phyloP scores from a whole-genome alignment of 2,888 invertebrate genomes.

The Entomobrya proxima region DNA sequence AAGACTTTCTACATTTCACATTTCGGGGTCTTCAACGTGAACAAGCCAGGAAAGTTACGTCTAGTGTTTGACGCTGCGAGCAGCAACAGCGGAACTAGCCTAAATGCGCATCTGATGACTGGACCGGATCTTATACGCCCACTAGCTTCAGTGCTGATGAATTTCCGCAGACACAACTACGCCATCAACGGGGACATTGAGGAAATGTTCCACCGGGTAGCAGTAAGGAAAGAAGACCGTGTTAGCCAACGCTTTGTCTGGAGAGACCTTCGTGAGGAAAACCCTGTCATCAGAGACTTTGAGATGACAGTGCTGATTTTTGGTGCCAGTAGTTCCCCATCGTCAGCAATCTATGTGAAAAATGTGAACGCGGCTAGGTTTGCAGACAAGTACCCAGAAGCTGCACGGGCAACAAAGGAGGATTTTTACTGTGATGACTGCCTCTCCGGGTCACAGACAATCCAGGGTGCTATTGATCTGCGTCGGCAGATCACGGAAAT shows the following conservation, averaged over 20 bases:
- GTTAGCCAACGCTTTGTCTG: neutral
- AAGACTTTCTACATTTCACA: no score
- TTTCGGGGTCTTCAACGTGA: slow-evolving; percentile 11
- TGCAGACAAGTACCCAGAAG: no score
- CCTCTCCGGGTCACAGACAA: no score
- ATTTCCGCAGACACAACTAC: slow-evolving; percentile 1
- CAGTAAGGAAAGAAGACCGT: neutral
- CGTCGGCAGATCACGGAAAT: no score
- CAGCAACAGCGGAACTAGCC: neutral
- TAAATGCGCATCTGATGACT: slow-evolving; percentile 1
- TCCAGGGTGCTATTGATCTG: no score
- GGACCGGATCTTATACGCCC: slow-evolving; percentile 33
- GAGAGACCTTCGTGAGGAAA: neutral
- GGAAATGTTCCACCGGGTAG: slow-evolving; percentile 52
- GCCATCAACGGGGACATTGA: slow-evolving; percentile 45
- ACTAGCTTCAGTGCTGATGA: slow-evolving; percentile 8
- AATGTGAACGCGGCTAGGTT: no score
- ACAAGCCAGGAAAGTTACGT: neutral
- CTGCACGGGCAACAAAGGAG: no score
- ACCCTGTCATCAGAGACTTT: neutral
- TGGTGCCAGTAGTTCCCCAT: no score
- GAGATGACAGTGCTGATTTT: slow-evolving; percentile 57
- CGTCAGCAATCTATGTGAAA: no score
- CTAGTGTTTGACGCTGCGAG: slow-evolving; percentile 50
- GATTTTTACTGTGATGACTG: no score